Evolutionary conservation across 2,797 vertebrate species (phyloP), one percentile per base, ranked within the genome.

Genomic region (Enteromius afrohamiltoni): DNA sequence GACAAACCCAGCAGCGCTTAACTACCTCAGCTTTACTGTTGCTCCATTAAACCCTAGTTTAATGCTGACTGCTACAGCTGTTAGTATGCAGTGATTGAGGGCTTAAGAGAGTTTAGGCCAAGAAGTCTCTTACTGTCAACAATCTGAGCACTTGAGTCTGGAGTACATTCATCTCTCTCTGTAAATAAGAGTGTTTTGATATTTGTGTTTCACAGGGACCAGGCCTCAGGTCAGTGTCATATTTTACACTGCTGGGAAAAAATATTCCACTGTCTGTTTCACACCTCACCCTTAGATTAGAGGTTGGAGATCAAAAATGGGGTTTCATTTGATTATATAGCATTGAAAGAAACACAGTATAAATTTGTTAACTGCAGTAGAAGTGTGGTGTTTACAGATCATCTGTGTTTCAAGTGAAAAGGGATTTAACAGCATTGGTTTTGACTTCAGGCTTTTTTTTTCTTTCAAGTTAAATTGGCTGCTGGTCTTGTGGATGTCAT

Each of bases 141-240:
- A 89, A 51, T 19, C 5, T 86, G 86, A 92, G 88, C 90, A 88
- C 87, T 92, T 91, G 90, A 93, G 92, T 91, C 87, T 73, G 45
- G 86, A 88, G 62, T 37, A 80, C 85, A 86, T 87, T 92, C 90
- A 89, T 91, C 90, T 92, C 85, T 77, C 85, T 92, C 85, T 89
- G 92, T 91, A 93, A 93, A 93, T 89, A 93, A 91, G 65, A 87
- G 81, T 53, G 77, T 86, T 89, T 86, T 87, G 76, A 76, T 81
- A 86, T 82, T 83, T 83, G 45, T 85, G 83, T 91, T 90, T 89
- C 86, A 87, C 83, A 85, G 73, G 88, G 86, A 89, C 90, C 89
- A 88, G 69, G 69, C 29, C 69, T 16, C 26, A 23, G 49, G 49
- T 77, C 51, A 19, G 82, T 60, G 74, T 49, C 64, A 83, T 49